Evolutionary conservation across 2,797 vertebrate genomes (phyloP).

Genomic region (Gymnoscopelus microlampas): DNA sequence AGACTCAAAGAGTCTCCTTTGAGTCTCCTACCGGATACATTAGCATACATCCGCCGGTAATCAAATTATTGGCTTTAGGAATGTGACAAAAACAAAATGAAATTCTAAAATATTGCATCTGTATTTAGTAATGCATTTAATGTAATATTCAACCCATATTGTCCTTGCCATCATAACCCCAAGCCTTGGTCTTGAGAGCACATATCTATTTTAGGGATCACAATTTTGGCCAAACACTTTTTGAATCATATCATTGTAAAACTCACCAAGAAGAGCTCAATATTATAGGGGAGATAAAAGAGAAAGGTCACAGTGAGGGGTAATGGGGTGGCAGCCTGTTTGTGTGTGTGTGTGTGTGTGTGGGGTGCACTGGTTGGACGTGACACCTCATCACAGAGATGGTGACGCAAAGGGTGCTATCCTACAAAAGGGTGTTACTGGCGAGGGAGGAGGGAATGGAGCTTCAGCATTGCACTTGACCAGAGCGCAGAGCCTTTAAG

Average conservation of each 20-base stretch:
- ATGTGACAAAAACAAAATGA: too few species aligned
- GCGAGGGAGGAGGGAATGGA: neutral
- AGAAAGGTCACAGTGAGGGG: conserved; percentile 17
- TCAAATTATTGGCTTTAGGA: too few species aligned
- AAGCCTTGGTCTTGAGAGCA: conserved; percentile 20
- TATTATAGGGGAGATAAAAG: conserved; percentile 20
- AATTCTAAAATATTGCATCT: too few species aligned
- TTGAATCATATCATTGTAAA: neutral
- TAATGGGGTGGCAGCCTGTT: conserved; percentile 2
- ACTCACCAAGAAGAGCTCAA: too few species aligned
- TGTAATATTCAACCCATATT: conserved; percentile 26
- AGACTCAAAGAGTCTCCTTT: too few species aligned
- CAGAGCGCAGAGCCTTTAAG: neutral
- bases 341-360: neutral
- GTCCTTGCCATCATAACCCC: conserved; percentile 27
- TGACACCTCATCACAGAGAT: conserved; percentile 20
- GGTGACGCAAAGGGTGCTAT: conserved; percentile 49
- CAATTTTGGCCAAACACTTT: conserved; percentile 7
- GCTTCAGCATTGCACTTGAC: conserved; percentile 4
- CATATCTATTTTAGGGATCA: conserved; percentile 16
- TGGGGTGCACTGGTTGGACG: neutral
- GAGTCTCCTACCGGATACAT: too few species aligned
- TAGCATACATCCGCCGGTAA: too few species aligned
- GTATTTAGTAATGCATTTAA: neutral
- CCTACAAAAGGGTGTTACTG: conserved; percentile 38